Percentiles rank a stretch among this genome's conserved stretches.
These are phyloP conservation scores for Oxygymnocypris stewartii DNA, from an alignment of 2,113 vertebrate species.

Conservation along the genomic window DNA sequence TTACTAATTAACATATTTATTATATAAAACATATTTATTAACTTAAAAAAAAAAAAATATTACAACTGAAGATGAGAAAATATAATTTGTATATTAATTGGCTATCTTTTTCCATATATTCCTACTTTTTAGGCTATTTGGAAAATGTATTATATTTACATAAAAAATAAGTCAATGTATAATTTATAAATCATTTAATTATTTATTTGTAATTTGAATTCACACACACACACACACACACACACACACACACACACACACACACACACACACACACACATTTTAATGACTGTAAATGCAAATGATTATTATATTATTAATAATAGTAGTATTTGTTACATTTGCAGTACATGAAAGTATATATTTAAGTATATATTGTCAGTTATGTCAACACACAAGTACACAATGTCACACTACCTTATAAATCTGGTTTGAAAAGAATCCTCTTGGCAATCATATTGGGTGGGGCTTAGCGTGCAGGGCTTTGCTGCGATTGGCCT, in stretches of 20 bases:
- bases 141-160: neutral
- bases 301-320: too few species aligned
- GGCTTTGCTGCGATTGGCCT: constrained; percentile 67
- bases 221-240: too few species aligned
- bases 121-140: neutral
- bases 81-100: neutral
- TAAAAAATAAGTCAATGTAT: neutral
- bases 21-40: too few species aligned
- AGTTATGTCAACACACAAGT: neutral
- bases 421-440: constrained; percentile 72
- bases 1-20: too few species aligned
- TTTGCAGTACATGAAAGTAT: too few species aligned
- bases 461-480: constrained; percentile 71
- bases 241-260: too few species aligned
- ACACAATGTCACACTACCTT: constrained; percentile 22
- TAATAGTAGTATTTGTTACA: too few species aligned
- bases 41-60: too few species aligned
- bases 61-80: neutral
- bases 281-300: too few species aligned
- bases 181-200: too few species aligned
- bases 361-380: neutral
- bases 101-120: neutral
- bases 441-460: constrained; percentile 50
- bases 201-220: too few species aligned
- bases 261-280: too few species aligned